These are phyloP conservation scores for Drosophila mercatorum DNA, from an alignment of 2,888 invertebrate genomes.

Conservation along the genomic window DNA sequence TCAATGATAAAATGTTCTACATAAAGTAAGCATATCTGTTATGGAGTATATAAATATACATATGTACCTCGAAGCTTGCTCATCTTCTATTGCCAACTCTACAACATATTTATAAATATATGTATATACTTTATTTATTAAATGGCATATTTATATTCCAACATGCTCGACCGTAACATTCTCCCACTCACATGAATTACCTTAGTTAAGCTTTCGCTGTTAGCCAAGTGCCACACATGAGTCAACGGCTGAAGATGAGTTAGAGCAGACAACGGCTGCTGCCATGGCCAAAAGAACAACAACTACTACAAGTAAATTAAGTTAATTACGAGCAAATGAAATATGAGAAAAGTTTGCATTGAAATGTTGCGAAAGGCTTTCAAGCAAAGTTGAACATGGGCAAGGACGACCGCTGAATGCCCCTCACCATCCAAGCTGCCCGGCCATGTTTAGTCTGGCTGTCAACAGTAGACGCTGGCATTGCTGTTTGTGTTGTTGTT, in stretches of 20 bases:
- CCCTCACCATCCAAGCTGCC: not conserved
- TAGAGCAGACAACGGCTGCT: constrained; percentile 6
- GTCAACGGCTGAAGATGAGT: not conserved
- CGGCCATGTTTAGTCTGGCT: constrained; percentile 34
- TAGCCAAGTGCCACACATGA: constrained; percentile 9
- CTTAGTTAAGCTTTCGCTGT: constrained; percentile 6
- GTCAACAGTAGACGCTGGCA: constrained; percentile 27
- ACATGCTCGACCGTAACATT: not conserved
- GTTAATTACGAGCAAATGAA: constrained; percentile 69
- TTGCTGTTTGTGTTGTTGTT: constrained; percentile 7
- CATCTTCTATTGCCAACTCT: not conserved
- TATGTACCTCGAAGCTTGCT: not conserved
- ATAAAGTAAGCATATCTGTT: too few relatives aligned
- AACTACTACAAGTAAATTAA: constrained; percentile 62
- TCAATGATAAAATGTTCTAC: too few relatives aligned
- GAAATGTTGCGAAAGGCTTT: constrained; percentile 55
- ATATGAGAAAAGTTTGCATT: constrained; percentile 72
- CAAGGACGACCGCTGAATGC: constrained; percentile 25
- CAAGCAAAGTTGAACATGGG: constrained; percentile 44
- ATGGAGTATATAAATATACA: too few relatives aligned
- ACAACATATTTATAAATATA: not conserved
- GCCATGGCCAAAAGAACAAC: constrained; percentile 7
- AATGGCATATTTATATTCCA: not conserved
- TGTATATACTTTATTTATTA: not conserved
- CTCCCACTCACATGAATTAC: constrained; percentile 7